Percentiles rank a stretch among this genome's conserved stretches.
phyloP scores from a whole-genome alignment of 2,797 vertebrate genomes.

The Bradypodion pumilum region DNA sequence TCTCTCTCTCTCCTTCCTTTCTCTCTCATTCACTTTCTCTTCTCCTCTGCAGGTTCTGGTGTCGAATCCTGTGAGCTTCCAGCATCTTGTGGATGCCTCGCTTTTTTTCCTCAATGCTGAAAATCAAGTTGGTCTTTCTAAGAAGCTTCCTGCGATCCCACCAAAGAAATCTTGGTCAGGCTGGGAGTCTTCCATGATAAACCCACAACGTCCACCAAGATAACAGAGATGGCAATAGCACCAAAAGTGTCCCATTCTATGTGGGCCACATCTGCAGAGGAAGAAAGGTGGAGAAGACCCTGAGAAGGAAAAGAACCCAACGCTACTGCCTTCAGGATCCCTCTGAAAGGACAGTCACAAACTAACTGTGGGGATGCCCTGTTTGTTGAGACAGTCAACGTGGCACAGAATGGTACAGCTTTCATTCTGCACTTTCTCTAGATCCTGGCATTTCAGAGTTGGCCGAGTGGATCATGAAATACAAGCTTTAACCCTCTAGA shows the following conservation, averaged over 20 bases:
- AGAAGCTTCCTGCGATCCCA: neutral
- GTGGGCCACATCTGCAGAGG: neutral
- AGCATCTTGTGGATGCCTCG: neutral
- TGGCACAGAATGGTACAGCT: slow-evolving; percentile 10
- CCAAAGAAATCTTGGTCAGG: neutral
- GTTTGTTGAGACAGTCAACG: neutral
- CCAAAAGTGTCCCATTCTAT: neutral
- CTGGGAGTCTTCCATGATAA: neutral
- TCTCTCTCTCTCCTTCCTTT: neutral
- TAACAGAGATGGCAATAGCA: neutral
- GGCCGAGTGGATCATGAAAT: slow-evolving; percentile 6
- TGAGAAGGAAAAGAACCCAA: neutral
- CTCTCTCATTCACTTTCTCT: neutral
- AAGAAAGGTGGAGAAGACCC: neutral
- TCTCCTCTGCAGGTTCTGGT: slow-evolving; percentile 41
- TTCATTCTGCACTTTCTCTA: slow-evolving; percentile 18
- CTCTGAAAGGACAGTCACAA: slow-evolving; percentile 11
- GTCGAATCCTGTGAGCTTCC: slow-evolving; percentile 21
- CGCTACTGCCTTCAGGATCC: neutral
- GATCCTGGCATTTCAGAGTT: slow-evolving; percentile 11
- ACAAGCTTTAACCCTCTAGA: neutral
- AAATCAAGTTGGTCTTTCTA: neutral
- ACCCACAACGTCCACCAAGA: neutral
- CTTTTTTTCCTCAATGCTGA: neutral
- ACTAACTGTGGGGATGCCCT: neutral